Evolutionary conservation across 1,140 invertebrate species (phyloP).

Genomic region (Phthorimaea operculella): DNA sequence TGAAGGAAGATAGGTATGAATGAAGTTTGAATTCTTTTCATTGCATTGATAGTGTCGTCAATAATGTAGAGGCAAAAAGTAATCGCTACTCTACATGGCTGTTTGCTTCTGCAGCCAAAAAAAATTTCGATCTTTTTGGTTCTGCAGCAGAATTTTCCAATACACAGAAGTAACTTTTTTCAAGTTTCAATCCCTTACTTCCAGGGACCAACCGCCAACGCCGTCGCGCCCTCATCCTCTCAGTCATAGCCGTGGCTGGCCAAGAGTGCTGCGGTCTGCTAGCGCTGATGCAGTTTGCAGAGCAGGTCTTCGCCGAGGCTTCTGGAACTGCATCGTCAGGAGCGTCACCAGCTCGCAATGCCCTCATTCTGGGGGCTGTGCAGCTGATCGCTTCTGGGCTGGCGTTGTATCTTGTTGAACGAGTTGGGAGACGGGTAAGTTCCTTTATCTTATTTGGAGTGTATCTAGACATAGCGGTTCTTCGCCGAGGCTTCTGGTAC

Average conservation of each 20-base stretch:
- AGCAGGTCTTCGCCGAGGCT: conserved; percentile 30
- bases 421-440: conserved; percentile 31
- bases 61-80: too few species aligned
- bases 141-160: too few species aligned
- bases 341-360: conserved; percentile 26
- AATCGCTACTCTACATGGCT: too few species aligned
- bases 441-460: too few species aligned
- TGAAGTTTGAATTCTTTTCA: too few species aligned
- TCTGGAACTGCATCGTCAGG: conserved; percentile 1
- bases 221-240: conserved; percentile 30
- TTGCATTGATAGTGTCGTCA: too few species aligned
- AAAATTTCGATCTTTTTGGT: too few species aligned
- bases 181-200: too few species aligned
- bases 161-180: too few species aligned
- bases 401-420: conserved; percentile 32
- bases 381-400: conserved; percentile 29
- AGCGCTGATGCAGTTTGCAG: conserved; percentile 44
- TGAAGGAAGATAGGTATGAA: too few species aligned
- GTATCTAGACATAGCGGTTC: conserved; percentile 25
- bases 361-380: conserved; percentile 27
- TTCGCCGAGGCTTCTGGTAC: conserved; percentile 19
- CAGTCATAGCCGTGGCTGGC: conserved; percentile 31
- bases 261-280: conserved; percentile 45
- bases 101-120: too few species aligned
- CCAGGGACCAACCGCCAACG: conserved; percentile 31